Evolutionary conservation across 2,797 vertebrate genomes (phyloP).

Genomic region (Sylvilagus floridanus): DNA sequence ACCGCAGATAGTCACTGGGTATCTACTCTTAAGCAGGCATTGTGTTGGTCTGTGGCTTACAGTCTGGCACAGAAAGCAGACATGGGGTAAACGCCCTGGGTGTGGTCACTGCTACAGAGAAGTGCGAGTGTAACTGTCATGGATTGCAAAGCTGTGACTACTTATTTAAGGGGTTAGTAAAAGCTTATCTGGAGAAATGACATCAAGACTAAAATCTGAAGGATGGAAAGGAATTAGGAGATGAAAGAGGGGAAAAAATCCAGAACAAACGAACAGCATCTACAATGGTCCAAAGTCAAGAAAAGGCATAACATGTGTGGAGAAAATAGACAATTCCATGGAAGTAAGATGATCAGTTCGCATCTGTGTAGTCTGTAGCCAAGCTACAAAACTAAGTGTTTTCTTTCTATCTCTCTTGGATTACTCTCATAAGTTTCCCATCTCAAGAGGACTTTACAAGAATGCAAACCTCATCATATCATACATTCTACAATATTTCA

Average conservation of each 20-base stretch:
- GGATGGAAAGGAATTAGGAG: not conserved
- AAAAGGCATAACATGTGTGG: not conserved
- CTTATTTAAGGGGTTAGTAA: not conserved
- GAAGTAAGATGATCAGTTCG: not conserved
- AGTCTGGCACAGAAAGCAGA: not conserved
- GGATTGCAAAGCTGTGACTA: not conserved
- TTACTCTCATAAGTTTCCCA: constrained; percentile 29
- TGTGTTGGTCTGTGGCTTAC: not conserved
- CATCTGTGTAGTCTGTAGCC: not conserved
- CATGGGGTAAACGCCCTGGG: not conserved
- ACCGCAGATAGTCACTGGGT: not conserved
- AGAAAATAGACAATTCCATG: not conserved
- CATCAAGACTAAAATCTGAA: constrained; percentile 37
- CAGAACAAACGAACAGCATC: not conserved
- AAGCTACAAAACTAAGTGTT: not conserved
- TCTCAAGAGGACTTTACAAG: constrained; percentile 43
- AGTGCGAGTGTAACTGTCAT: not conserved
- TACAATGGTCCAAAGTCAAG: not conserved
- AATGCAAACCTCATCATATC: constrained; percentile 32
- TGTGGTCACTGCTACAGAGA: not conserved
- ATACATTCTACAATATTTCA: constrained; percentile 7
- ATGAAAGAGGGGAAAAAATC: constrained; percentile 1
- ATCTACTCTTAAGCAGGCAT: not conserved
- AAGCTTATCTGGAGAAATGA: not conserved
- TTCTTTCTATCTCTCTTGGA: not conserved